These are phyloP conservation scores for Tenualosa thibaudeaui DNA, from an alignment of 2,797 vertebrate genomes.

Conservation along the genomic window DNA sequence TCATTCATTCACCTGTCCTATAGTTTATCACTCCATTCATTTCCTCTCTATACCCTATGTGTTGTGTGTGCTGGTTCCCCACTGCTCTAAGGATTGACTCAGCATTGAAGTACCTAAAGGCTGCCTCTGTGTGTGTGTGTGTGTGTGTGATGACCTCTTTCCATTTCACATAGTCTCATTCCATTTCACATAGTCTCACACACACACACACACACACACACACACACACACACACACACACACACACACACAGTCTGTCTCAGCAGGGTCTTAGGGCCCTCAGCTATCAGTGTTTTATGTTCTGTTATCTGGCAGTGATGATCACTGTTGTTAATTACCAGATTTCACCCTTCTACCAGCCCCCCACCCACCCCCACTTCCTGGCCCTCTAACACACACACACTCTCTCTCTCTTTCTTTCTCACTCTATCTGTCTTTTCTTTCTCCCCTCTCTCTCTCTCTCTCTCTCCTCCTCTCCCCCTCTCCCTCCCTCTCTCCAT, in stretches of 20 bases:
- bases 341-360: constrained; percentile 44
- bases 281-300: constrained; percentile 32
- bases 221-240: not conserved
- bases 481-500: not conserved
- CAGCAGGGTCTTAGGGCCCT: constrained; percentile 32
- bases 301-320: constrained; percentile 38
- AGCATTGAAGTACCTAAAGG: too few species aligned
- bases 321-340: constrained; percentile 51
- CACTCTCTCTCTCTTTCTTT: not conserved
- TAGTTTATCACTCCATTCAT: too few species aligned
- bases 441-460: not conserved
- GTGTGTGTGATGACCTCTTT: not conserved
- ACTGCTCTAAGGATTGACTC: too few species aligned
- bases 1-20: too few species aligned
- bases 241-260: constrained; percentile 1
- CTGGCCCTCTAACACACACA: constrained; percentile 36
- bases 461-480: not conserved
- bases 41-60: not conserved
- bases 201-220: not conserved
- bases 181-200: too few species aligned
- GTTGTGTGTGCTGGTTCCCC: not conserved
- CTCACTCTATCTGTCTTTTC: not conserved
- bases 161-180: not conserved
- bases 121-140: too few species aligned
- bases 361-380: constrained; percentile 42